These are phyloP conservation scores for Cryptosula pallasiana DNA, from an alignment of 2,888 invertebrate genomes.

Conservation along the genomic window DNA sequence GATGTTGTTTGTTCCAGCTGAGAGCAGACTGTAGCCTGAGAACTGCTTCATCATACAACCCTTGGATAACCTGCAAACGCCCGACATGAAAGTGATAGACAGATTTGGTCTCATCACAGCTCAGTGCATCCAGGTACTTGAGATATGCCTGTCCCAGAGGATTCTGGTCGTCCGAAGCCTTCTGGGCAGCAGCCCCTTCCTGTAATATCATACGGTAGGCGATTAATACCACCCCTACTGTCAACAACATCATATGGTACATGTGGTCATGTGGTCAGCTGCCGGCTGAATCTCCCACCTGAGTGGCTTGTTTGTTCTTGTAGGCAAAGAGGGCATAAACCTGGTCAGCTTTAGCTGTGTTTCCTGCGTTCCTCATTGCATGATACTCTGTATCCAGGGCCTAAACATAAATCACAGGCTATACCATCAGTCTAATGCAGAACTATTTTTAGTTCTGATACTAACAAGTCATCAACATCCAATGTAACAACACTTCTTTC, in stretches of 20 bases:
- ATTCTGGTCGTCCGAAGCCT: constrained; percentile 43
- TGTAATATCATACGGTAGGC: too few relatives aligned
- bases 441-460: too few relatives aligned
- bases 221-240: too few relatives aligned
- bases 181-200: constrained; percentile 50
- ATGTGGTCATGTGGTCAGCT: too few relatives aligned
- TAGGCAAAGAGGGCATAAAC: constrained; percentile 47
- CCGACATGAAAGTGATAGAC: constrained; percentile 44
- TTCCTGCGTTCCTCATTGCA: constrained; percentile 40
- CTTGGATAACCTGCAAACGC: constrained; percentile 45
- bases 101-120: constrained; percentile 45
- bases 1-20: constrained; percentile 44
- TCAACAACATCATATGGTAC: too few relatives aligned
- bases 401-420: too few relatives aligned
- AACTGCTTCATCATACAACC: constrained; percentile 46
- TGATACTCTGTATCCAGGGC: constrained; percentile 52
- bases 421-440: too few relatives aligned
- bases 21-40: constrained; percentile 44
- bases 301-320: constrained; percentile 50
- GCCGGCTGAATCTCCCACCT: constrained; percentile 33
- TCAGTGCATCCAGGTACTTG: constrained; percentile 49
- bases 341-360: constrained; percentile 48
- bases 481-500: too few relatives aligned
- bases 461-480: too few relatives aligned
- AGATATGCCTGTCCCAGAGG: constrained; percentile 48